Evolutionary conservation across 2,797 vertebrate species (phyloP).

Genomic region (Enteromius mattozi): DNA sequence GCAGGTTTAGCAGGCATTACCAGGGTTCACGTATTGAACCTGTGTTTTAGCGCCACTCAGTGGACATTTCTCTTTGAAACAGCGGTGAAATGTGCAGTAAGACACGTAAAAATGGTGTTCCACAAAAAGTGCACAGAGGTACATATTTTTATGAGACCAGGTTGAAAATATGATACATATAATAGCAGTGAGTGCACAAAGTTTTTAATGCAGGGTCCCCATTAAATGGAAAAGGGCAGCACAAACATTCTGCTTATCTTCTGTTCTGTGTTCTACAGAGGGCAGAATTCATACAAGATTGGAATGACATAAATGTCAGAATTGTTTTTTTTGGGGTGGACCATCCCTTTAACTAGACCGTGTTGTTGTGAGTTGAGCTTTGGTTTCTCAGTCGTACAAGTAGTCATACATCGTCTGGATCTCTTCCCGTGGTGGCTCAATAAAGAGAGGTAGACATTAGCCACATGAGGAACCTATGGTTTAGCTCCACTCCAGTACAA

Average conservation of each 20-base stretch:
- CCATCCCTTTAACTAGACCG: background rate
- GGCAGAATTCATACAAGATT: background rate
- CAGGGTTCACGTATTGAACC: no score
- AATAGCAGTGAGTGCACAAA: no score
- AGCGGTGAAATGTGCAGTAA: no score
- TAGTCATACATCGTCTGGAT: background rate
- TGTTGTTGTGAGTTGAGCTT: background rate
- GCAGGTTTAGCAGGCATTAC: no score
- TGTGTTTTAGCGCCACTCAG: no score
- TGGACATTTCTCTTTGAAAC: no score
- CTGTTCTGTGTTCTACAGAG: background rate
- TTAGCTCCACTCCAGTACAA: conserved; percentile 29
- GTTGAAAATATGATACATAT: no score
- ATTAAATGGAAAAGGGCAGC: background rate
- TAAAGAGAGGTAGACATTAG: conserved; percentile 19
- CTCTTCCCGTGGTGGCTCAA: background rate
- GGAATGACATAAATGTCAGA: background rate
- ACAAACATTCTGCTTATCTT: background rate
- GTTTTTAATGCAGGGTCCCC: background rate
- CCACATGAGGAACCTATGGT: background rate
- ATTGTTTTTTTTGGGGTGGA: background rate
- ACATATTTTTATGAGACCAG: no score
- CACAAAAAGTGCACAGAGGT: no score
- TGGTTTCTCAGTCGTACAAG: background rate
- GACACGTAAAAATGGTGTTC: no score